phyloP scores from a whole-genome alignment of 2,888 invertebrate species.

The Acanthosepion lycidas region DNA sequence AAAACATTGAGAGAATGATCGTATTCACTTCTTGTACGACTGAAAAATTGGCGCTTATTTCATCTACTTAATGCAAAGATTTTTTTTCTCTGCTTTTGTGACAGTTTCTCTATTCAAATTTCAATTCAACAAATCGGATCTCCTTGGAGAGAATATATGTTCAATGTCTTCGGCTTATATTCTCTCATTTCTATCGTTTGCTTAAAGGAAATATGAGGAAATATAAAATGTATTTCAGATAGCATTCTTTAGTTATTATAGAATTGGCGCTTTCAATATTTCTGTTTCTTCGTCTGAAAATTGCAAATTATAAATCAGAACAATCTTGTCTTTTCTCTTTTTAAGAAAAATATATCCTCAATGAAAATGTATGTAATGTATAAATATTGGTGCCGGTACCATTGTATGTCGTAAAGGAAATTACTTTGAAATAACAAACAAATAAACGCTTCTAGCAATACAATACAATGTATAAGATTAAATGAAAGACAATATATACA shows the following conservation, averaged over 20 bases:
- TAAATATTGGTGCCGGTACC: not conserved
- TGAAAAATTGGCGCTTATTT: too few species aligned
- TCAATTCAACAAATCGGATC: too few species aligned
- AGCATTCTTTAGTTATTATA: not conserved
- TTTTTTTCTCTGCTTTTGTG: too few species aligned
- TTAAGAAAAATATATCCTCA: not conserved
- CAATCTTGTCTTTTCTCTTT: not conserved
- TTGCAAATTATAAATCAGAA: not conserved
- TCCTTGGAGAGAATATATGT: too few species aligned
- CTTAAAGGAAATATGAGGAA: not conserved
- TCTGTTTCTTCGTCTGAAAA: not conserved
- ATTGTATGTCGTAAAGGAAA: not conserved
- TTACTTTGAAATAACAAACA: not conserved
- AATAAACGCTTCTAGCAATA: not conserved
- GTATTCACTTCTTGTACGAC: too few species aligned
- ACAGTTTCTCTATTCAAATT: too few species aligned
- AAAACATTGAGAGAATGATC: too few species aligned
- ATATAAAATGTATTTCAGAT: not conserved
- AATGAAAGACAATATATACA: too few species aligned
- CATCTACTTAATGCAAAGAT: too few species aligned
- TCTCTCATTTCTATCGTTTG: not conserved
- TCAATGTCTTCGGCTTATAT: not conserved
- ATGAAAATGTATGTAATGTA: not conserved
- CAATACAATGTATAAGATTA: too few species aligned
- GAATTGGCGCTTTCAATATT: not conserved